Percentiles rank a stretch among this genome's conserved stretches.
phyloP scores from a whole-genome alignment of 1,140 invertebrate species.

The Hormaphis cornu region DNA sequence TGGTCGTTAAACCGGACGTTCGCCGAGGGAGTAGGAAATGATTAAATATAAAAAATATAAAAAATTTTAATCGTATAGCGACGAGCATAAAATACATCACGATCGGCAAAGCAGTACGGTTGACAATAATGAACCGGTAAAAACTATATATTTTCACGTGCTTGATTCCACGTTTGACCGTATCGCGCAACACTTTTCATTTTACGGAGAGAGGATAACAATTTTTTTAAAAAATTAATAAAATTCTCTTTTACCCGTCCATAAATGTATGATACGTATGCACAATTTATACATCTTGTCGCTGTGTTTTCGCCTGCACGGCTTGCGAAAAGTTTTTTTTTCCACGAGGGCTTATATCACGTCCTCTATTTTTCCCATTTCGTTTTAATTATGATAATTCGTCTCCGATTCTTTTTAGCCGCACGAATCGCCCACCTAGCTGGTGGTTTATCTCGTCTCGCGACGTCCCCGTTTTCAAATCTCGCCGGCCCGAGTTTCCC shows the following conservation, averaged over 20 bases:
- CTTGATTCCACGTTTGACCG: no score
- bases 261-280: no score
- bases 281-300: no score
- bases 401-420: neutral
- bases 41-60: neutral
- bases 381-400: slow-evolving; percentile 16
- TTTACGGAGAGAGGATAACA: no score
- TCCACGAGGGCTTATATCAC: neutral
- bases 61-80: no score
- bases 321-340: no score
- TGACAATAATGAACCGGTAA: neutral
- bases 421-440: neutral
- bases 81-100: neutral
- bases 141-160: neutral
- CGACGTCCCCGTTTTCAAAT: neutral
- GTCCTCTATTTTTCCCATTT: neutral
- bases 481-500: neutral
- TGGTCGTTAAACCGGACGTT: neutral
- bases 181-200: no score
- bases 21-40: neutral
- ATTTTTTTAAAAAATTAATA: no score
- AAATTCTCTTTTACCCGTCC: no score
- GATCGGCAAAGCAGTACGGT: neutral
- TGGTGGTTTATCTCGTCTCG: slow-evolving; percentile 6
- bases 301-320: no score